phyloP scores from a whole-genome alignment of 2,113 vertebrate species.

The Muntiacus reevesi region DNA sequence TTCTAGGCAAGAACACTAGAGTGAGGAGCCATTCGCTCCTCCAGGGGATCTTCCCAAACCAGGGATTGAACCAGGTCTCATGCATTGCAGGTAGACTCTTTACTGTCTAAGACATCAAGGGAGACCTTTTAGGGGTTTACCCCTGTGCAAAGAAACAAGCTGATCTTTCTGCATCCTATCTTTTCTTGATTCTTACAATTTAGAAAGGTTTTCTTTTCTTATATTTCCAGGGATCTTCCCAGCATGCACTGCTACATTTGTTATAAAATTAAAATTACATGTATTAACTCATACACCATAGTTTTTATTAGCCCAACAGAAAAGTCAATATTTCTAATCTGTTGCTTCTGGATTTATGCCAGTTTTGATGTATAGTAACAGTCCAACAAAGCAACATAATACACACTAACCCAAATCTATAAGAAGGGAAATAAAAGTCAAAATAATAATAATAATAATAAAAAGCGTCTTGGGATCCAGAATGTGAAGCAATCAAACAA shows the following conservation, averaged over 20 bases:
- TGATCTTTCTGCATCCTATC: background rate
- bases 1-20: background rate
- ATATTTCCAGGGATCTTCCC: background rate
- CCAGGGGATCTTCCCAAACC: background rate
- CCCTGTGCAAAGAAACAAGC: background rate
- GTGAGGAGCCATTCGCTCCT: background rate
- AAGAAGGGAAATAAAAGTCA: constrained; percentile 21
- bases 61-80: background rate
- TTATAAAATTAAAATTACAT: constrained; percentile 63
- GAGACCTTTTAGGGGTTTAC: background rate
- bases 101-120: background rate
- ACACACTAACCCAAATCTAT: background rate
- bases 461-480: background rate
- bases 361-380: constrained; percentile 33
- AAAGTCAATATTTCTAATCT: constrained; percentile 62
- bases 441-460: background rate
- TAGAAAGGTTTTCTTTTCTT: constrained; percentile 11
- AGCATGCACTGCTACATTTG: background rate
- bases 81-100: background rate
- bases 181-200: background rate
- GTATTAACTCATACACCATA: constrained; percentile 42
- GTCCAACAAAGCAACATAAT: background rate
- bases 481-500: background rate
- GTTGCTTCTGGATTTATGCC: constrained; percentile 52
- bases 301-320: constrained; percentile 51